phyloP scores from a whole-genome alignment of 2,888 invertebrate genomes.

The Conomelus anceps region DNA sequence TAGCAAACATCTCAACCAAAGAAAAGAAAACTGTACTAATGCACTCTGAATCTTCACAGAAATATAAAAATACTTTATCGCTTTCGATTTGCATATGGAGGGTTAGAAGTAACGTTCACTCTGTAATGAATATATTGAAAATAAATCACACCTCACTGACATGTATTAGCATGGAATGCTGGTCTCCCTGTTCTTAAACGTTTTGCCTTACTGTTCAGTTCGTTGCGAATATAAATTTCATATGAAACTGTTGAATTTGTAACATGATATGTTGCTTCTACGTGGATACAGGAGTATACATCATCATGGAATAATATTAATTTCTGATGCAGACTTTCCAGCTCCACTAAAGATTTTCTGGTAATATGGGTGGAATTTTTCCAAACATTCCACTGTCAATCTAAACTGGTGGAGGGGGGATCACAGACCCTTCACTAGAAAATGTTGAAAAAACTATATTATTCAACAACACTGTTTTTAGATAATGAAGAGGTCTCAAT shows the following conservation, averaged over 20 bases:
- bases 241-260: background rate
- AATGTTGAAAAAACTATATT: too few species aligned
- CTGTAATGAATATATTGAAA: background rate
- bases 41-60: background rate
- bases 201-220: background rate
- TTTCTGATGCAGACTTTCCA: background rate
- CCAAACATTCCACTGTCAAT: too few species aligned
- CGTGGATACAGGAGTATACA: background rate
- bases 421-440: too few species aligned
- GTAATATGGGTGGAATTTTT: background rate
- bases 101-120: background rate
- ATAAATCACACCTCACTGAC: background rate
- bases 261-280: background rate
- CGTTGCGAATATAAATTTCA: background rate
- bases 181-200: background rate
- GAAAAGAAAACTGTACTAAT: background rate
- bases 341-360: background rate
- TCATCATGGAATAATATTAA: background rate
- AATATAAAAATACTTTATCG: background rate
- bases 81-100: background rate
- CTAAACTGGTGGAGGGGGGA: too few species aligned
- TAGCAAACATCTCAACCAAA: background rate
- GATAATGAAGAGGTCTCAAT: too few species aligned
- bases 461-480: too few species aligned
- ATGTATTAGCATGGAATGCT: background rate